Percentiles rank a stretch among this genome's conserved stretches.
Conservation (phyloP, 2,113 vertebrate species). For the Cavia porcellus region DNA sequence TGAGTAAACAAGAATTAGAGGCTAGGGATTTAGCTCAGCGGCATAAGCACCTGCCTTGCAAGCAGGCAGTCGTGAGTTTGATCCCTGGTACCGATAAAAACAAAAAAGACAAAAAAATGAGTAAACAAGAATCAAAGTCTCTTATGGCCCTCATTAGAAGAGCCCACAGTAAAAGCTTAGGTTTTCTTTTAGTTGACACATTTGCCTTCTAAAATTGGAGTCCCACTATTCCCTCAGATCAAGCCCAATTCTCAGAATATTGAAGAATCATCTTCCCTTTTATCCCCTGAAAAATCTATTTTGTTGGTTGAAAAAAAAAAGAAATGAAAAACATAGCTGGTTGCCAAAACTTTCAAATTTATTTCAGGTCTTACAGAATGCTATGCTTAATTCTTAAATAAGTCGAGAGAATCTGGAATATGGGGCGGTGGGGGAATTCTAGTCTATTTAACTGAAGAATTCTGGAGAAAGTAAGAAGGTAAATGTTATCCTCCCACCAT, state of each 20-base stretch:
- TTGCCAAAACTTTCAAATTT: not conserved
- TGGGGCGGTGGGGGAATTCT: not conserved
- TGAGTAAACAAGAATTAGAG: no score
- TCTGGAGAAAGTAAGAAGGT: not conserved
- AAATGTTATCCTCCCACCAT: not conserved
- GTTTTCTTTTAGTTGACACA: not conserved
- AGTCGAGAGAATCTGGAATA: not conserved
- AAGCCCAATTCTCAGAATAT: not conserved
- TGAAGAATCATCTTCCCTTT: not conserved
- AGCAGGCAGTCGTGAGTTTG: no score
- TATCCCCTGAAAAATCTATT: not conserved
- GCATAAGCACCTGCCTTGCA: no score
- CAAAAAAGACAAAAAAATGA: no score
- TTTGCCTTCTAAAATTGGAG: not conserved
- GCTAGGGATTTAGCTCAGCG: no score
- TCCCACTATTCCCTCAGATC: not conserved
- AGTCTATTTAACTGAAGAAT: not conserved
- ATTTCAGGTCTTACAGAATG: not conserved
- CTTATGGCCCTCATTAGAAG: not conserved
- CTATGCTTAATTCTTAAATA: not conserved
- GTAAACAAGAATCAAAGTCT: not conserved
- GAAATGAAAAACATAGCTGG: not conserved
- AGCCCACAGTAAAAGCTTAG: fast-evolving
- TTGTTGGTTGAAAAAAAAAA: not conserved
- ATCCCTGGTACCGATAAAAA: no score